Base-by-base conservation (phyloP, 2,113 vertebrate species). In the Patagioenas fasciata region DNA sequence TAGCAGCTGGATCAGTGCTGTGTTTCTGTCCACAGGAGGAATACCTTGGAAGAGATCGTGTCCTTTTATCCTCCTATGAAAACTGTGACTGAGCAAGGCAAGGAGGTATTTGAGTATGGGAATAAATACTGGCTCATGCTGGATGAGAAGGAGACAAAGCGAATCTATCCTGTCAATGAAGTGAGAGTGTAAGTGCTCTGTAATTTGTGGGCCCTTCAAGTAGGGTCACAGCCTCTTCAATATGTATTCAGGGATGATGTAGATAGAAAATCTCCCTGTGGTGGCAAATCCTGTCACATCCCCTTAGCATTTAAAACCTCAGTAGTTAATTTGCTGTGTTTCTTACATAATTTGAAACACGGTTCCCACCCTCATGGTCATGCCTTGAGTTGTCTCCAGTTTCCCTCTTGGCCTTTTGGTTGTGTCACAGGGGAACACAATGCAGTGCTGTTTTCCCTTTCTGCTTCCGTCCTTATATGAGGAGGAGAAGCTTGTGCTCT, bases 121-220 rank as follows among this genome's bases (percentile, higher is more conserved):
- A 99, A 99, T 97, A 99, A 99, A 94, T 99, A 99, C 97, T 99
- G 99, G 99, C 97, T 99, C 81, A 99, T 99, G 99, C 97, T 99
- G 94, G 97, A 97, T 10, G 98, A 99, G 61, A 97, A 80, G 38
- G 98, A 99, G 34, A 97, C 95, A 1, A 77, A 96, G 29, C 53
- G 4, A 6, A 4, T 98, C 53, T 99, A 99, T 48, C 97, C 98
- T 0, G 97, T 97, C 34, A 99, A 99, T 90, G 98, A 98, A 57
- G 97, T 98, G 36, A 98, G 99, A 95, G 98, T 98, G 99, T 99
- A 96, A 97, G 98, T 96, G 64, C 53, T 72, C 31, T 74, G 56
- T 50, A 70, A 91, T 67, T 77, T 79, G 40, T 75, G 84, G 58
- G 31, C 67, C 62, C 32, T 70, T 42, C 16, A 42, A 7, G 7